Evolutionary conservation across 37 sponge, comb jelly and placozoan genomes (phyloP), one percentile per base, ranked within the genome.

Genomic region (Bolinopsis microptera): DNA sequence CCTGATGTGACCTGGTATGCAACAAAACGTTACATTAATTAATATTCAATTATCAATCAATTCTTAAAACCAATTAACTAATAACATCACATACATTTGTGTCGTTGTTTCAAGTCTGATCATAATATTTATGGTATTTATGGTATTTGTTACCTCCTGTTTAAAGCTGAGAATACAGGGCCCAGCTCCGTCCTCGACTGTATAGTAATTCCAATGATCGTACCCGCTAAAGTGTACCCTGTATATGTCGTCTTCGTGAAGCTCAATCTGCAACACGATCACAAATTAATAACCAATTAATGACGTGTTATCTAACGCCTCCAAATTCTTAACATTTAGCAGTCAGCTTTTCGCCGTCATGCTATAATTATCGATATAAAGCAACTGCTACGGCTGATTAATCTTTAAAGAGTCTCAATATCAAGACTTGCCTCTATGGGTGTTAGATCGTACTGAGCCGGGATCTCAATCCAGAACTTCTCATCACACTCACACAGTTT

Each of bases 161-260:
- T 96, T 97, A 40, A 97, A 77, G 37, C 96, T 95, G 1, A 97
- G 94, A 34, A 97, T 38, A 61, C 94, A 94, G 0, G 98, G 96
- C 2, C 98, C 98, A 0, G 98, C 93, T 32, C 96, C 98, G 33
- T 94, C 90, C 32, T 96, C 97, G 0, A 94, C 94, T 40, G 90
- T 86, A 69, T 95, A 96, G 36, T 93, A 97, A 92, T 96, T 97
- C 95, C 94, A 95, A 72, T 97, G 98, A 1, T 96, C 94, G 39
- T 92, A 32, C 23, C 94, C 94, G 38, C 83, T 83, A 90, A 96
- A 97, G 69, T 96, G 93, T 26, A 41, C 80, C 31, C 95, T 36
- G 82, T 96, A 97, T 21, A 69, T 69, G n/a, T 94, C 94, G 24
- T 94, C 94, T 37, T 83, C 69, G 69, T 61, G 76, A 13, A 75